Conservation (phyloP, 2,888 invertebrate species). For the Digitonthophagus gazella region DNA sequence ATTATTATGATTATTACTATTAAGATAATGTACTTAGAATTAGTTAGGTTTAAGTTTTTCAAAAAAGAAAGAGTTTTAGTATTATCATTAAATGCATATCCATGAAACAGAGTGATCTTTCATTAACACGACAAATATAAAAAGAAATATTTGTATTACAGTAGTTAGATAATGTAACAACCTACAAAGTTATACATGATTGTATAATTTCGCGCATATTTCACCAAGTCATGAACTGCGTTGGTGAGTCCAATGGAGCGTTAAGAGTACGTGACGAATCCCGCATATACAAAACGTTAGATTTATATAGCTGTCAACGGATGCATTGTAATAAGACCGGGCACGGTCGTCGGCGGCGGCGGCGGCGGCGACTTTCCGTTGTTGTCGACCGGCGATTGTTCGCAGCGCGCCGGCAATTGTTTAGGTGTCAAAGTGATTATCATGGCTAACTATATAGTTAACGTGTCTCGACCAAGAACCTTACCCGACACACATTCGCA, state of each 20-base stretch:
- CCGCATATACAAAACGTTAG: conserved; percentile 33
- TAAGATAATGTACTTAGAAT: too few relatives aligned
- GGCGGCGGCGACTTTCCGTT: neutral
- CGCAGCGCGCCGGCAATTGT: neutral
- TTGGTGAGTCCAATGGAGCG: neutral
- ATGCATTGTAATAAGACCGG: conserved; percentile 38
- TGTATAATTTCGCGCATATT: neutral
- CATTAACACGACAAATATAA: too few relatives aligned
- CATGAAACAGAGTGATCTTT: too few relatives aligned
- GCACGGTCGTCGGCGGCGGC: conserved; percentile 9
- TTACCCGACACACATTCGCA: conserved; percentile 19
- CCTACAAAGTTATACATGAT: neutral
- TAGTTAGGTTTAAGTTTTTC: too few relatives aligned
- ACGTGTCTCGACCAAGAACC: conserved; percentile 21
- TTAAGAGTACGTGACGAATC: conserved; percentile 25
- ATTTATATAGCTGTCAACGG: conserved; percentile 38
- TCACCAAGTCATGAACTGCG: neutral
- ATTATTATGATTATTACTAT: too few relatives aligned
- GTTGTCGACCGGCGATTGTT: neutral
- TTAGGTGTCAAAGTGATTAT: conserved; percentile 19
- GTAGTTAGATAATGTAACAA: too few relatives aligned
- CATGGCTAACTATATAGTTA: conserved; percentile 31
- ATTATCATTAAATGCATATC: too few relatives aligned
- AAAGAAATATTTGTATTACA: too few relatives aligned
- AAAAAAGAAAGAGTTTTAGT: too few relatives aligned